phyloP scores from a whole-genome alignment of 2,888 invertebrate species.

The Cantharis flavilabris region DNA sequence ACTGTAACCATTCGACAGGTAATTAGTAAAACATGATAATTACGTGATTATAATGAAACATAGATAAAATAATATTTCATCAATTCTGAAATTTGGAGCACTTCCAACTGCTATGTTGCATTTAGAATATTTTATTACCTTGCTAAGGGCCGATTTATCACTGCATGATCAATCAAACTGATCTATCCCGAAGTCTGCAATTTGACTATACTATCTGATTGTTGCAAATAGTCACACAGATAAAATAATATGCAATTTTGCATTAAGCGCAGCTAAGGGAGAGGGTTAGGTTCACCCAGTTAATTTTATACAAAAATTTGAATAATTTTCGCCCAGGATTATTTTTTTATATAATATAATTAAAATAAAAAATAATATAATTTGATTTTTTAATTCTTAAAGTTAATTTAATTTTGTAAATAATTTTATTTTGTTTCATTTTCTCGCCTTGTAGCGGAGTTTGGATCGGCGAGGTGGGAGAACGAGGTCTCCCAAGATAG shows the following conservation, averaged over 20 bases:
- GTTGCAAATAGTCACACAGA: neutral
- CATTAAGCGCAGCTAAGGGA: neutral
- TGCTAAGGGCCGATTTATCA: neutral
- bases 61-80: neutral
- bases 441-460: no score
- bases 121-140: neutral
- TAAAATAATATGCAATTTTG: neutral
- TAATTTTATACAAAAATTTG: no score
- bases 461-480: no score
- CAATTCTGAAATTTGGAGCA: neutral
- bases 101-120: neutral
- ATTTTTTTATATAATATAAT: no score
- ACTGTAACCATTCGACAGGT: neutral
- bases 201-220: neutral
- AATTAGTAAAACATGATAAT: neutral
- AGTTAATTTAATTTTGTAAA: no score
- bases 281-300: no score
- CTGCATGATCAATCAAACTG: neutral
- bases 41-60: neutral
- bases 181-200: neutral
- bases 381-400: no score
- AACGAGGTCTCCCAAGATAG: no score
- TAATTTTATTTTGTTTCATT: no score
- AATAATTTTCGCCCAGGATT: no score
- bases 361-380: no score